Evolutionary conservation across 2,113 vertebrate genomes (phyloP), one percentile per base, ranked within the genome.

Genomic region (Actinemys pallida): DNA sequence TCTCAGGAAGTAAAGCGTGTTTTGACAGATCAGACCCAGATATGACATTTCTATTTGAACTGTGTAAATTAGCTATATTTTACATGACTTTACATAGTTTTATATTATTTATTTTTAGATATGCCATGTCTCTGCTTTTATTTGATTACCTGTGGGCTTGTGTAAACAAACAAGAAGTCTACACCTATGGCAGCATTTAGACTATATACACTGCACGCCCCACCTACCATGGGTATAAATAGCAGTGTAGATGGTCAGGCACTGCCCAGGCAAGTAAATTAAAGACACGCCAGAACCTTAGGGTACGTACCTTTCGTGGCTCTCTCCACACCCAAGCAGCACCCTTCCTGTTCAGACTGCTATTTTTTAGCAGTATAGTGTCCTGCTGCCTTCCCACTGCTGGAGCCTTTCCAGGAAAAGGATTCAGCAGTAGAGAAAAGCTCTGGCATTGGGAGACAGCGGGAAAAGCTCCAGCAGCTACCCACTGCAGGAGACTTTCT

Each of bases 1-100:
- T 90, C 57, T 87, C 94, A 95, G 92, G 84, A 50, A 79, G 65
- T 45, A 83, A 95, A 94, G 82, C 2, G 79, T 86, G 52, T 81
- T 96, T 96, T 9, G 22, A 90, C 83, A 50, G 94, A 65, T 78
- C n/a, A 90, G 22, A 91, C 50, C 24, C 31, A 45, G 84, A 84
- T 10, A 96, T 94, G 27, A 50, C 9, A 56, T 85, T 97, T 52
- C 86, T 89, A 79, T 79, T 76, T 9, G 19, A 83, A 87, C 87
- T 75, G 25, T 50, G 14, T 6, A 31, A 52, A 65, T 81, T 96
- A 84, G 10, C n/a, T 59, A 2, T 4, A 93, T 85, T n/a, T 83
- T 39, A 69, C 0, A 83, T 17, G 1, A n/a, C 12, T 95, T 92
- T 87, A 81, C 76, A 84, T 17, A 50, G 2, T 25, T 88, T 92